Evolutionary conservation across 2,113 vertebrate species (phyloP).

Genomic region (Herpailurus yagouaroundi): DNA sequence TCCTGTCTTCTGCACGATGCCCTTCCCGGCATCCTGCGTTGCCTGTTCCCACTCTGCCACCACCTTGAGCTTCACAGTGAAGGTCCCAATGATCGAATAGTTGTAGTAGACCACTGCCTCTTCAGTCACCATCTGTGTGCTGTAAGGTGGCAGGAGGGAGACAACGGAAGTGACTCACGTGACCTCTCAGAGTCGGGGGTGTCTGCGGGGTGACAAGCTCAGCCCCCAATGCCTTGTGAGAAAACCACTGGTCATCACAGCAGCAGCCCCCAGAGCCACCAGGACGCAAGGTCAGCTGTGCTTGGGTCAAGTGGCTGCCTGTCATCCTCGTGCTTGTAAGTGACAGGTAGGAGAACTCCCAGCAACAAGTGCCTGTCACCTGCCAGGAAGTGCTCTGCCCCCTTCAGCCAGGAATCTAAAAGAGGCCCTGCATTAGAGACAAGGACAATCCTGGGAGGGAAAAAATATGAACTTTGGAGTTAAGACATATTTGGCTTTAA

Average conservation of each 20-base stretch:
- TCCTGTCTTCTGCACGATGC: conserved; percentile 80
- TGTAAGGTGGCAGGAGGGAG: conserved; percentile 52
- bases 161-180: neutral
- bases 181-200: neutral
- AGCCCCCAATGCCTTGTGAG: accelerated
- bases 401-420: neutral
- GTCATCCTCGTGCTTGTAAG: neutral
- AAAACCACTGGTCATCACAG: neutral
- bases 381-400: neutral
- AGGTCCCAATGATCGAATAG: conserved; percentile 85
- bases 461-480: neutral
- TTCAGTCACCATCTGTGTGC: conserved; percentile 87
- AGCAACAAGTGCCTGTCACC: neutral
- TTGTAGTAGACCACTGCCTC: conserved; percentile 87
- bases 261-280: neutral
- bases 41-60: conserved; percentile 81
- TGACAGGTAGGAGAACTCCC: neutral
- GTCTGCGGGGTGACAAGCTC: neutral
- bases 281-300: neutral
- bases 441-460: neutral
- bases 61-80: conserved; percentile 86
- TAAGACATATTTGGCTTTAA: neutral
- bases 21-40: neutral
- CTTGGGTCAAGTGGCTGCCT: neutral
- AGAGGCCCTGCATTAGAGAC: neutral